Percentiles rank a stretch among this genome's conserved stretches.
These are phyloP conservation scores for Conger conger DNA, from an alignment of 2,113 vertebrate species.

Conservation along the genomic window DNA sequence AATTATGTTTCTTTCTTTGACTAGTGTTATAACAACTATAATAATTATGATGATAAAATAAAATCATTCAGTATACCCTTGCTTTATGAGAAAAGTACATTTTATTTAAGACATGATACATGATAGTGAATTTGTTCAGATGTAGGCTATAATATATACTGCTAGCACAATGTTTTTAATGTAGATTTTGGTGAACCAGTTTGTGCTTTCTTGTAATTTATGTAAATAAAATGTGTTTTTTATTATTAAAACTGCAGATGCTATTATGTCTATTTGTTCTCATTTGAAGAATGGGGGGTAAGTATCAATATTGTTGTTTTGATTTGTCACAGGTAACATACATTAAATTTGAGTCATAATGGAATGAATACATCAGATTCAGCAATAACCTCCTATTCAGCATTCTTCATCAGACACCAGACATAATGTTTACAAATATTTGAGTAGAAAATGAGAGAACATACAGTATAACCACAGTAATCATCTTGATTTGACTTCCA, in stretches of 20 bases:
- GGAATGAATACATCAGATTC: background rate
- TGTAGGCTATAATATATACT: constrained; percentile 51
- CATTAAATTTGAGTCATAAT: background rate
- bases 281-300: background rate
- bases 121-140: constrained; percentile 50
- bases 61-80: constrained; percentile 45
- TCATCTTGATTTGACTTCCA: background rate
- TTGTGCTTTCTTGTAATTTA: constrained; percentile 70
- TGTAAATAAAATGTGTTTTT: constrained; percentile 80
- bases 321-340: background rate
- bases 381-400: background rate
- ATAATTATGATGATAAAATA: constrained; percentile 36
- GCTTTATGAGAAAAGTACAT: constrained; percentile 46
- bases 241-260: constrained; percentile 59
- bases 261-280: background rate
- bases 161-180: constrained; percentile 54
- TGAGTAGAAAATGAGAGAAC: background rate
- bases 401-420: background rate
- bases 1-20: constrained; percentile 43
- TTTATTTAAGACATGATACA: constrained; percentile 51
- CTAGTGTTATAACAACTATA: constrained; percentile 33
- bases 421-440: background rate
- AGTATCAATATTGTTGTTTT: background rate
- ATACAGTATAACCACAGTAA: background rate
- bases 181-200: constrained; percentile 60